Percentiles rank a stretch among this genome's conserved stretches.
Evolutionary conservation across 2,113 vertebrate genomes (phyloP).

Genomic region (Lepus americanus): DNA sequence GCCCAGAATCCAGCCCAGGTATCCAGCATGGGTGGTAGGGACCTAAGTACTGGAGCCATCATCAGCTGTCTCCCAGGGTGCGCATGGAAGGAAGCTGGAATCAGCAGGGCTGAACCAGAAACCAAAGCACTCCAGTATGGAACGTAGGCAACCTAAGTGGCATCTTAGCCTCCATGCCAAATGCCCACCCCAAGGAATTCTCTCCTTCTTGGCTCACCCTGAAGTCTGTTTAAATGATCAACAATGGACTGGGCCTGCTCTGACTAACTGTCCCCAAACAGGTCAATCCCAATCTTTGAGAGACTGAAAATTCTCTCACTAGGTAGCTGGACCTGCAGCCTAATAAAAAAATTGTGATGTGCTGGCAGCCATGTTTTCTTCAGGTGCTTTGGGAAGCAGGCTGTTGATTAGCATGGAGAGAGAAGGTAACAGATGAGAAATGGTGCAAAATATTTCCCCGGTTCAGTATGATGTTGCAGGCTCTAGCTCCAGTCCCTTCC

Average conservation of each 20-base stretch:
- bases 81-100: too few relatives aligned
- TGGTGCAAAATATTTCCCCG: background rate
- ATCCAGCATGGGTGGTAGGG: too few relatives aligned
- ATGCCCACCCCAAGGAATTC: background rate
- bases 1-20: too few relatives aligned
- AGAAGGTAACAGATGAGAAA: background rate
- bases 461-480: background rate
- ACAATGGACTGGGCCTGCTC: background rate
- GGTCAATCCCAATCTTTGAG: background rate
- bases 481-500: background rate
- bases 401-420: background rate
- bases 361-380: background rate
- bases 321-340: background rate
- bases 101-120: too few relatives aligned
- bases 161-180: too few relatives aligned
- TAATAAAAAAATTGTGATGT: background rate
- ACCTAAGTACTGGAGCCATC: too few relatives aligned
- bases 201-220: background rate
- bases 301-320: background rate
- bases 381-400: conserved; percentile 6
- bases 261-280: background rate
- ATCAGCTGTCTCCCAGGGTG: too few relatives aligned
- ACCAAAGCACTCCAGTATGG: too few relatives aligned
- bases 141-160: too few relatives aligned
- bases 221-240: background rate